Base-by-base conservation (phyloP, 30 jellyfish, hydroid and myxozoan species). In the Chironex yamaguchii region DNA sequence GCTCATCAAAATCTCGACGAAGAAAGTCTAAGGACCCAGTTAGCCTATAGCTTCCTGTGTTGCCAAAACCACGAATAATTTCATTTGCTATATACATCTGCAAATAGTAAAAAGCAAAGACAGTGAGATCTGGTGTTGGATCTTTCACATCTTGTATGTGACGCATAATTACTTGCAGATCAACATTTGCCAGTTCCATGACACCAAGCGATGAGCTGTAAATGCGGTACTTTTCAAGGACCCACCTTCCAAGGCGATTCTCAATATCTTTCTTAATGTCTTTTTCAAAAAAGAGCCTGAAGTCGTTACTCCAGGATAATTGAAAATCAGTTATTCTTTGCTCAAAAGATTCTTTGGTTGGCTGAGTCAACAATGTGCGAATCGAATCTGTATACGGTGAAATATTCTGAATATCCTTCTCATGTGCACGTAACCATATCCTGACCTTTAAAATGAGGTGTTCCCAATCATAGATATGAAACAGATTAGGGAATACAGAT, bases 161-260 rank as follows among this genome's bases (percentile, higher is more conserved):
- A 22, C 94, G 62, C 87, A 92, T 88, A 25, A 92, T 81, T 6
- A 92, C 48, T 63, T 92, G 98, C 17, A 92, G 86, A 26, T 82
- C 96, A 0, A 77, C 73, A 36, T 80, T 63, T 49, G 89, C 62
- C 0, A 92, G 85, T 24, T 92, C 98, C 13, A 91, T 87, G 6
- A 92, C 98, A 25, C 98, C 98, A 34, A 92, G 91, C 48, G 81
- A 90, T n/a, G 88, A 90, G 82, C 94, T 94, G 36, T 87, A 92
- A 78, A 92, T 65, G 51, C 84, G 80, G 83, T 86, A 92, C 79
- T 93, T 76, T 67, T 92, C 96, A 20, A 92, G 98, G 49, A 86
- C 79, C 98, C 98, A 92, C 36, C 96, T 84, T 36, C 98, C 98
- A 9, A 92, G 86, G 26, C 93, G 82, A 49, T 74, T 49, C 49